Evolutionary conservation across 53 echinoderm and acorn worm genomes (phyloP).

Genomic region (Stichopus horrens): DNA sequence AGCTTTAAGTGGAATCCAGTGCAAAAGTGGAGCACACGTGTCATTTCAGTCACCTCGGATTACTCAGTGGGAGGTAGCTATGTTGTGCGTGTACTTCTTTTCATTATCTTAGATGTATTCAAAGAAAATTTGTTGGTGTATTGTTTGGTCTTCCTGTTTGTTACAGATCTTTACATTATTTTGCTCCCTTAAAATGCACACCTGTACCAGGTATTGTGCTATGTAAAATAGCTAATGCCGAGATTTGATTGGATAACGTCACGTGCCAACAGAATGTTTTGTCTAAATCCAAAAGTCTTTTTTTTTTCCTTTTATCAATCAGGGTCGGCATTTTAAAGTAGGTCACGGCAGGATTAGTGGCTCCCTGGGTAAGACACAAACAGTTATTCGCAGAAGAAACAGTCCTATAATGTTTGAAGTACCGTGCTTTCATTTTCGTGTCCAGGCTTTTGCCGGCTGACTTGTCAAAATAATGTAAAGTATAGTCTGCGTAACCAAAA

Average conservation of each 20-base stretch:
- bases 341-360: too few relatives aligned
- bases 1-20: not conserved
- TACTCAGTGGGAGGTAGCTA: slow-evolving; percentile 29
- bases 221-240: slow-evolving; percentile 5
- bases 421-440: too few relatives aligned
- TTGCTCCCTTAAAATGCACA: not conserved
- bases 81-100: slow-evolving; percentile 10
- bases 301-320: too few relatives aligned
- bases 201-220: slow-evolving; percentile 8
- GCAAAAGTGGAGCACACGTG: slow-evolving; percentile 21
- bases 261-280: not conserved
- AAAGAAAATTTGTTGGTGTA: not conserved
- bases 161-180: slow-evolving; percentile 7
- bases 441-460: too few relatives aligned
- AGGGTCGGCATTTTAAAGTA: too few relatives aligned
- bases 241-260: slow-evolving; percentile 30
- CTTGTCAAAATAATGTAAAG: too few relatives aligned
- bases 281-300: too few relatives aligned
- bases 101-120: not conserved
- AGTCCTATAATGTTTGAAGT: too few relatives aligned
- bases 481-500: too few relatives aligned
- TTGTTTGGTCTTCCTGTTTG: slow-evolving; percentile 25
- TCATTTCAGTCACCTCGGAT: slow-evolving; percentile 11
- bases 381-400: too few relatives aligned
- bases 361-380: too few relatives aligned